phyloP scores from a whole-genome alignment of 2,888 invertebrate genomes.

The Eudemis profundana region DNA sequence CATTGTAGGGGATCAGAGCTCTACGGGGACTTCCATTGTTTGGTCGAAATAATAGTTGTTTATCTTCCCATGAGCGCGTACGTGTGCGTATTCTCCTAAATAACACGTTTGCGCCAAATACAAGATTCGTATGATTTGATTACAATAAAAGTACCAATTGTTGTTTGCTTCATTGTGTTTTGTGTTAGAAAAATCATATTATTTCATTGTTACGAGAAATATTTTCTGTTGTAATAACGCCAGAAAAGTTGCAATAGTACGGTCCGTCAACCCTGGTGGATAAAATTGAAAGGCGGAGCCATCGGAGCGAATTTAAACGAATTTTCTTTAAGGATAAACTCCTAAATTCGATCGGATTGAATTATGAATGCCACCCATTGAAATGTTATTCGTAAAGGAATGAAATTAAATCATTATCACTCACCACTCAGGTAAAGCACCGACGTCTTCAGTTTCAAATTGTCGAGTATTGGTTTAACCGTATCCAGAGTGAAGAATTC shows the following conservation, averaged over 20 bases:
- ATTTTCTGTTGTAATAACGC: conserved; percentile 26
- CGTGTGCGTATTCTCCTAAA: conserved; percentile 55
- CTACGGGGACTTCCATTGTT: conserved; percentile 73
- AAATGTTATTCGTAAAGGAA: conserved; percentile 37
- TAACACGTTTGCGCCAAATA: conserved; percentile 52
- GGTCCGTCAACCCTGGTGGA: conserved; percentile 8
- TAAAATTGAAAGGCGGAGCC: conserved; percentile 9
- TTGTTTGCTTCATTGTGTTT: conserved; percentile 39
- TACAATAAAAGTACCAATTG: conserved; percentile 36
- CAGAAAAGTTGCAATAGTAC: conserved; percentile 24
- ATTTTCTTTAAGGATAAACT: conserved; percentile 20
- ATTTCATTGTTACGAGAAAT: conserved; percentile 34
- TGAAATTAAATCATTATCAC: conserved; percentile 46
- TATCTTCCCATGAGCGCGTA: conserved; percentile 67
- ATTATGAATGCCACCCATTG: conserved; percentile 26
- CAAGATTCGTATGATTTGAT: conserved; percentile 46
- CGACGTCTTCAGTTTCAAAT: conserved; percentile 86
- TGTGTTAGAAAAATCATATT: conserved; percentile 34
- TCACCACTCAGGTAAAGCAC: conserved; percentile 80
- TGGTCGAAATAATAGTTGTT: conserved; percentile 75
- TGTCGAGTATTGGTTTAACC: conserved; percentile 90
- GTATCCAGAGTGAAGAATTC: conserved; percentile 91
- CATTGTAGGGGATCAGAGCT: conserved; percentile 62
- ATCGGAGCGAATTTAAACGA: conserved; percentile 5
- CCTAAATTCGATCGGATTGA: conserved; percentile 23